These are phyloP conservation scores for Stenolophus ochropezus DNA, from an alignment of 2,888 invertebrate species.

Conservation along the genomic window DNA sequence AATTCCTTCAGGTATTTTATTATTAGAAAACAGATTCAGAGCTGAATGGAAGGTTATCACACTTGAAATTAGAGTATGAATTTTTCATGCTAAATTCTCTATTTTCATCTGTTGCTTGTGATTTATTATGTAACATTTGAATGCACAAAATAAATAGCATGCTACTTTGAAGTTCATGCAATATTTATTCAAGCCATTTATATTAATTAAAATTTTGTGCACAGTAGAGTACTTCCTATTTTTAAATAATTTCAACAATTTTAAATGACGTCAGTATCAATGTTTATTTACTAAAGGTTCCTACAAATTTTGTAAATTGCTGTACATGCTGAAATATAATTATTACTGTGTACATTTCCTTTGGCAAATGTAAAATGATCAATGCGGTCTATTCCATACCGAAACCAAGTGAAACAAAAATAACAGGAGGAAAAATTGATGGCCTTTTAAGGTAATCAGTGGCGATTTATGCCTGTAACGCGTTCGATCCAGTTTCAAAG, in stretches of 20 bases:
- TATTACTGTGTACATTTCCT: too few relatives aligned
- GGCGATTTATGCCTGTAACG: not conserved
- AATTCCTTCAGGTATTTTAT: not conserved
- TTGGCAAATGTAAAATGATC: not conserved
- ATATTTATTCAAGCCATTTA: not conserved
- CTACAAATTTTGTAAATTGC: too few relatives aligned
- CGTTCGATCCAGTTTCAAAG: slow-evolving; percentile 1
- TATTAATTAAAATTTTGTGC: not conserved
- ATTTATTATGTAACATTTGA: not conserved
- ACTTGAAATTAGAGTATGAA: not conserved
- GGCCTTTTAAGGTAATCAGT: not conserved
- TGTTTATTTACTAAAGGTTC: too few relatives aligned
- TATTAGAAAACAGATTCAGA: not conserved
- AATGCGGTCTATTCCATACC: not conserved
- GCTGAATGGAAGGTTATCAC: not conserved
- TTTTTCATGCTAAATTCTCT: slow-evolving; percentile 6
- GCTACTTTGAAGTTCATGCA: not conserved
- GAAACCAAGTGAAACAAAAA: not conserved
- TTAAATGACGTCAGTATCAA: too few relatives aligned
- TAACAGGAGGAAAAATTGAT: not conserved
- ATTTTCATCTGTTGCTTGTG: slow-evolving; percentile 11
- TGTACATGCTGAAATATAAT: too few relatives aligned
- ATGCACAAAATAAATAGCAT: not conserved
- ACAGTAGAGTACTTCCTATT: too few relatives aligned
- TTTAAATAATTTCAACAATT: too few relatives aligned